phyloP scores from a whole-genome alignment of 2,797 vertebrate species.

The Thripadectes ignobilis region DNA sequence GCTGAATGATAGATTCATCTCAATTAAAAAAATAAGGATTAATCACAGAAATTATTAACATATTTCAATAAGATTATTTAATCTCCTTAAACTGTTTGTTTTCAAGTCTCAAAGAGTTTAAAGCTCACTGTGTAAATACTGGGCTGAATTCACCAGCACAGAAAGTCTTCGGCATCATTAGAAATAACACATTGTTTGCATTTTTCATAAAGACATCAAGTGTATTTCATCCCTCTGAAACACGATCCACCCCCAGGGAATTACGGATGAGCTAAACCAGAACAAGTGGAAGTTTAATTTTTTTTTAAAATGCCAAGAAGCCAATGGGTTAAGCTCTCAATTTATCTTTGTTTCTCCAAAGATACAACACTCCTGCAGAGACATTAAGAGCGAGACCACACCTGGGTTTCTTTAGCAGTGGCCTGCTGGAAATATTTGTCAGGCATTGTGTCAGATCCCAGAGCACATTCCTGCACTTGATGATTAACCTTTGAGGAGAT shows the following conservation, averaged over 20 bases:
- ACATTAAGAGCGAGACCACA: conserved; percentile 59
- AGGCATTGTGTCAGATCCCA: conserved; percentile 63
- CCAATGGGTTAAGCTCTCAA: conserved; percentile 71
- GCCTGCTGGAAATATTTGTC: conserved; percentile 69
- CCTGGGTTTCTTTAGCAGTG: conserved; percentile 65
- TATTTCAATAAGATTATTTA: neutral
- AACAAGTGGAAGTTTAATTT: conserved; percentile 61
- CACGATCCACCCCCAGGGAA: conserved; percentile 7
- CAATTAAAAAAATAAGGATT: neutral
- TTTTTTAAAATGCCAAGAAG: conserved; percentile 52
- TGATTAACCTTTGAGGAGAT: conserved; percentile 68
- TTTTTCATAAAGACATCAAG: conserved; percentile 67
- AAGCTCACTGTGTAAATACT: neutral
- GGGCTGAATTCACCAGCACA: neutral
- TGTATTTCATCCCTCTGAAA: conserved; percentile 55
- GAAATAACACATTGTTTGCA: conserved; percentile 55
- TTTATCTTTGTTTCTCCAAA: conserved; percentile 70
- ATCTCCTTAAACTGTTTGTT: neutral
- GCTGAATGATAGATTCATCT: neutral
- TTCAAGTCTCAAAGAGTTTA: neutral
- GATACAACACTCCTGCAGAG: conserved; percentile 35
- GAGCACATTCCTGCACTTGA: conserved; percentile 70
- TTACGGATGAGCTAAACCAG: conserved; percentile 64
- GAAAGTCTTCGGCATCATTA: neutral
- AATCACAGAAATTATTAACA: neutral